Percentiles rank a stretch among this genome's conserved stretches.
These are phyloP conservation scores for Carollia perspicillata DNA, from an alignment of 2,113 vertebrate species.

Conservation along the genomic window DNA sequence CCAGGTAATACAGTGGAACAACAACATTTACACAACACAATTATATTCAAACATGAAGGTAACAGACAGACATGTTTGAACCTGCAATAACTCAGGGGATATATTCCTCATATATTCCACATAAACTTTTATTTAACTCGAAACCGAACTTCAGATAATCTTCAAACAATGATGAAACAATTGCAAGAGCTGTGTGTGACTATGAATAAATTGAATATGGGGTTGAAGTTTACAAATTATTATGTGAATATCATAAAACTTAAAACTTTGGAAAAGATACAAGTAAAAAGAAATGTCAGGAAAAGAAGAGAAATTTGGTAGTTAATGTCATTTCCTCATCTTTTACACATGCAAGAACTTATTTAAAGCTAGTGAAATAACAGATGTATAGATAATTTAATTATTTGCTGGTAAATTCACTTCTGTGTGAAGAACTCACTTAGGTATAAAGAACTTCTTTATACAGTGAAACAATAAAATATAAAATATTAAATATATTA, in stretches of 20 bases:
- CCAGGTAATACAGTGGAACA: neutral
- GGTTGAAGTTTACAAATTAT: neutral
- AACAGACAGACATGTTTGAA: neutral
- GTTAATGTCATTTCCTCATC: neutral
- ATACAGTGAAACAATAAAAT: neutral
- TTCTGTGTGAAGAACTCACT: neutral
- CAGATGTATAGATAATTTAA: neutral
- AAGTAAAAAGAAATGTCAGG: neutral
- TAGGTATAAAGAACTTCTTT: neutral
- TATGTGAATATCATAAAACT: neutral
- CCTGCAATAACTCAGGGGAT: neutral
- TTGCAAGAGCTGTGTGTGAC: neutral
- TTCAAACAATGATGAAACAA: neutral
- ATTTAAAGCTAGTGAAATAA: neutral
- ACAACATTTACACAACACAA: neutral
- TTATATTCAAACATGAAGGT: neutral
- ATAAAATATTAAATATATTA: neutral
- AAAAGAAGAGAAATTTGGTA: neutral
- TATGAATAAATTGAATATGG: neutral
- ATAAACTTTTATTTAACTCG: neutral
- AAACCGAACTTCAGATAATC: neutral
- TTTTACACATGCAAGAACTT: neutral
- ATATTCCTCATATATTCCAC: neutral
- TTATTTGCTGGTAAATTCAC: neutral
- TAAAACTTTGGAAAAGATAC: neutral